Base-by-base conservation (phyloP, 2,888 invertebrate species). In the Perizoma flavofasciatum region DNA sequence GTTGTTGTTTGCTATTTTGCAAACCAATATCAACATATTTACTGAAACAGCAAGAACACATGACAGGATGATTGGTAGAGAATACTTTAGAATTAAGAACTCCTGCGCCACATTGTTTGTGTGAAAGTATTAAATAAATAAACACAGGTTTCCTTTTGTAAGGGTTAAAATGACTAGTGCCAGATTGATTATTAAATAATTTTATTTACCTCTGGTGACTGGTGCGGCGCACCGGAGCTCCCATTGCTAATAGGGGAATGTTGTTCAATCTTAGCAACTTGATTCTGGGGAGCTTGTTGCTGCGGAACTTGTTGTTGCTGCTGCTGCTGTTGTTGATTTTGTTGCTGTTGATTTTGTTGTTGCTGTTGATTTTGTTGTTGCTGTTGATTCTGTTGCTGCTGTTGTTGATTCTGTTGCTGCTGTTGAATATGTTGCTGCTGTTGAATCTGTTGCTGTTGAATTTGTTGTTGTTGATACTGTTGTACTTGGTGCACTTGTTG, bases 241-340 rank as follows among this genome's bases (percentile, higher is more conserved):
- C 86, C 86, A 78, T 87, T 91, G 68, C 77, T 85, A 65, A 83
- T 88, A n/a, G 88, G 79, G 10, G 92, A 83, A 59, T 92, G 93
- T 65, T 91, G 93, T 65, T 93, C 93, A 70, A 85, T 82, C 73
- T 91, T 92, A 11, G 55, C 52, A 48, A 45, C 53, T 59, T 65
- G 68, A 49, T 61, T 68, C 35, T 66, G 68, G 9, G 53, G 50
- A 11, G 49, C 39, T 56, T 56, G 61, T 49, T 61, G 60, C 3
- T 79, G 82, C 4, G 83, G 41, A 41, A 10, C 10, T 10, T 44
- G 92, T 63, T 83, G 92, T 67, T 79, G 91, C 66, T 81, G 76
- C 54, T 82, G 79, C 48, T 83, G 82, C 2, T 83, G 80, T 0
- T 81, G 85, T 0, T 81, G 82, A 0, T 78, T 81, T 2, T 81